Conservation (phyloP, 2,888 invertebrate species). For the Meiosimyza platycephala region DNA sequence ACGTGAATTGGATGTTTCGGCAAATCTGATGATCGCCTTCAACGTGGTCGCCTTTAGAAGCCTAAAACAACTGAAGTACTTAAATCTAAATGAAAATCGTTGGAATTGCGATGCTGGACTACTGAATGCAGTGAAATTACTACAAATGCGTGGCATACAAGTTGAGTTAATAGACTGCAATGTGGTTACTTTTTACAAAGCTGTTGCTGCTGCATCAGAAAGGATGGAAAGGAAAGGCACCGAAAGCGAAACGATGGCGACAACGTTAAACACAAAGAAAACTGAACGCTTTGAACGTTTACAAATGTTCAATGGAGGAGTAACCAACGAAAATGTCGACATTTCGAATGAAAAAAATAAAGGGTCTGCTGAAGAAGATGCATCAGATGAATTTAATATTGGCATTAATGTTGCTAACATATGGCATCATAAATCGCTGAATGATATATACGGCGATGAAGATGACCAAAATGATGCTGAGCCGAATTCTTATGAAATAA, state of each 20-base stretch:
- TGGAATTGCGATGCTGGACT: slow-evolving; percentile 70
- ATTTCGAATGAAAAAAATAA: too few relatives aligned
- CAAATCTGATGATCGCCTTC: slow-evolving; percentile 72
- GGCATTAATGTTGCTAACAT: slow-evolving; percentile 40
- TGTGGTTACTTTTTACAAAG: too few relatives aligned
- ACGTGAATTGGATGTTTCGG: slow-evolving; percentile 71
- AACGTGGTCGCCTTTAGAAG: slow-evolving; percentile 68
- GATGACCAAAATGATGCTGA: slow-evolving; percentile 38
- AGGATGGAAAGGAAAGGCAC: neutral
- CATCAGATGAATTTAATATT: neutral
- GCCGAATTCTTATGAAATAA: neutral
- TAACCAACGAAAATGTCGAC: neutral
- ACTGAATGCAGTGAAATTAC: slow-evolving; percentile 50
- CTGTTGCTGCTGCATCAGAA: too few relatives aligned
- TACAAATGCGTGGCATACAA: slow-evolving; percentile 52
- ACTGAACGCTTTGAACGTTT: slow-evolving; percentile 57
- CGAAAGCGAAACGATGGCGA: neutral
- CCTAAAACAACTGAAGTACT: slow-evolving; percentile 68
- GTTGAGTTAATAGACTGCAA: slow-evolving; percentile 54
- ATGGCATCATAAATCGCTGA: slow-evolving; percentile 45
- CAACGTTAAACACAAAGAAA: neutral
- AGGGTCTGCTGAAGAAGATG: neutral
- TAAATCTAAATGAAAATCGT: slow-evolving; percentile 71
- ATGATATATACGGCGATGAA: slow-evolving; percentile 35
- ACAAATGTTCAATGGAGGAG: slow-evolving; percentile 44